Percentiles rank a stretch among this genome's conserved stretches.
Evolutionary conservation across 2,888 invertebrate genomes (phyloP).

Genomic region (Papilio protenor): DNA sequence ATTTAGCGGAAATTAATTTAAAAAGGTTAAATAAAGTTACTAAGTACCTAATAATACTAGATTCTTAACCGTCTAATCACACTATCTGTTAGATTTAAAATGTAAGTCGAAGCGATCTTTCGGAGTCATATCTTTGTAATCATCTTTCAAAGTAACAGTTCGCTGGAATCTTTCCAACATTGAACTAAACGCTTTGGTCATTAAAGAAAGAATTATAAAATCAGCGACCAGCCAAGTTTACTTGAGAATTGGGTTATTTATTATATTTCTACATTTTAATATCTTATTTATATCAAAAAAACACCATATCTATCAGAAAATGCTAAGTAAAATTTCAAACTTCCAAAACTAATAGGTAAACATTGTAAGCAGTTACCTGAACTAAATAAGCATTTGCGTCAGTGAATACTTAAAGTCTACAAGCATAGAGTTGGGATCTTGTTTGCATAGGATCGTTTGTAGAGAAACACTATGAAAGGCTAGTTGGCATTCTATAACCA

Average conservation of each 20-base stretch:
- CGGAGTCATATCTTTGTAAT: neutral
- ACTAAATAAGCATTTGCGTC: slow-evolving; percentile 26
- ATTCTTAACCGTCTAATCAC: neutral
- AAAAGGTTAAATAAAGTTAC: too few relatives aligned
- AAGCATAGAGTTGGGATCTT: slow-evolving; percentile 21
- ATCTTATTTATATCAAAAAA: neutral
- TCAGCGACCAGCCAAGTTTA: neutral
- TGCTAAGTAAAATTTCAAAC: neutral
- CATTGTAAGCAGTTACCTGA: neutral
- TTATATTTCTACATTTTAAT: neutral
- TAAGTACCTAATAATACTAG: too few relatives aligned
- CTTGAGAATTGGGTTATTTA: neutral
- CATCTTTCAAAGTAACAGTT: slow-evolving; percentile 22
- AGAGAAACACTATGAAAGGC: slow-evolving; percentile 20
- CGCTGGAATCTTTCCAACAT: slow-evolving; percentile 19
- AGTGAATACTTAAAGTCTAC: slow-evolving; percentile 31
- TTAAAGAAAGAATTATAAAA: slow-evolving; percentile 19
- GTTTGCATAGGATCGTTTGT: slow-evolving; percentile 39
- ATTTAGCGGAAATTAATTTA: too few relatives aligned
- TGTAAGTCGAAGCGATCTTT: neutral
- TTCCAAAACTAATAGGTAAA: neutral
- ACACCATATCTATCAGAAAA: neutral
- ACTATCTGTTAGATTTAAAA: neutral
- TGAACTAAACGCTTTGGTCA: slow-evolving; percentile 19
- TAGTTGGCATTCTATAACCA: slow-evolving; percentile 29